phyloP scores from a whole-genome alignment of 2,888 invertebrate genomes.

The Zonitis immaculata region DNA sequence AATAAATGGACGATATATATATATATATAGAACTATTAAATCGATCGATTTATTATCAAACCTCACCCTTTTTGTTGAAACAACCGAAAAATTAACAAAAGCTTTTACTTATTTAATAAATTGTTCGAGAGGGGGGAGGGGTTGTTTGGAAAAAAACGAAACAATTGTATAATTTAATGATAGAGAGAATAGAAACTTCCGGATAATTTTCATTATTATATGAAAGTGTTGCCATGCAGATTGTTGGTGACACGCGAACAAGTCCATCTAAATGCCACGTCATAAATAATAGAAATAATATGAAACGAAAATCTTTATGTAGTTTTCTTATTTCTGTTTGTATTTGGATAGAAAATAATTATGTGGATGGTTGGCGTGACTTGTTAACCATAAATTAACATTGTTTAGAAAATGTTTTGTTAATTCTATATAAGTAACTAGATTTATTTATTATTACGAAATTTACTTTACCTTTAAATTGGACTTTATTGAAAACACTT shows the following conservation, averaged over 20 bases:
- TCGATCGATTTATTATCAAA: background rate
- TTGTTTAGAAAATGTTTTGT: constrained; percentile 7
- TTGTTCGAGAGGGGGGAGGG: too few relatives aligned
- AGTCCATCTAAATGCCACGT: constrained; percentile 36
- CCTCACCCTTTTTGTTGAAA: constrained; percentile 9
- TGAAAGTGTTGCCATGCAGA: too few relatives aligned
- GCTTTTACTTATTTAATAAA: too few relatives aligned
- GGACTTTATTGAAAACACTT: constrained; percentile 81
- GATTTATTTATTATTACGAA: background rate
- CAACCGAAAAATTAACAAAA: too few relatives aligned
- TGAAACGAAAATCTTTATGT: background rate
- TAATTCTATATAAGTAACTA: background rate
- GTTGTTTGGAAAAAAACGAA: too few relatives aligned
- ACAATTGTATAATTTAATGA: too few relatives aligned
- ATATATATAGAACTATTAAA: background rate
- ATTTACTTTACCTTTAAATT: constrained; percentile 70
- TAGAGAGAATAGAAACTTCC: background rate
- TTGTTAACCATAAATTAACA: constrained; percentile 31
- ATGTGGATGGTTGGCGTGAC: constrained; percentile 28
- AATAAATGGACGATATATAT: constrained; percentile 29
- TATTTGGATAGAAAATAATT: constrained; percentile 19
- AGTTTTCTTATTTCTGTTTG: constrained; percentile 8
- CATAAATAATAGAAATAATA: constrained; percentile 36
- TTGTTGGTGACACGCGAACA: constrained; percentile 35
- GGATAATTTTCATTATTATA: constrained; percentile 30